A percentile compares a stretch with the other conserved stretches of the same genome.
Evolutionary conservation across 2,888 invertebrate species (phyloP).

Genomic region (Cephus pulcher): DNA sequence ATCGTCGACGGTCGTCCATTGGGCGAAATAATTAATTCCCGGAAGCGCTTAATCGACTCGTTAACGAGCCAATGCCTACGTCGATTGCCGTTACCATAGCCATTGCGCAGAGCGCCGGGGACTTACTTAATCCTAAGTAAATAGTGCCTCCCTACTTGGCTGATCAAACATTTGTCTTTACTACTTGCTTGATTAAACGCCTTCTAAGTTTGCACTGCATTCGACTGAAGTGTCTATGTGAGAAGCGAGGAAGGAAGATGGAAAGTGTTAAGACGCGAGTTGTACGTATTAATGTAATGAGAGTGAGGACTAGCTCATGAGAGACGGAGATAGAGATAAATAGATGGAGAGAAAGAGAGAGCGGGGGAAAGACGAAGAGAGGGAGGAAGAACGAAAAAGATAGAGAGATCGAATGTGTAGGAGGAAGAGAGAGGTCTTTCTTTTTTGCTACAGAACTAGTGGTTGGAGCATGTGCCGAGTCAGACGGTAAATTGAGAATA

Average conservation of each 20-base stretch:
- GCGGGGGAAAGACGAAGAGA: conserved; percentile 5
- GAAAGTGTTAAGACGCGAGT: too few species aligned
- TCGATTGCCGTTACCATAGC: conserved; percentile 19
- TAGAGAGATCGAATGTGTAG: conserved; percentile 3
- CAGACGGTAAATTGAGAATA: conserved; percentile 32
- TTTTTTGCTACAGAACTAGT: conserved; percentile 4
- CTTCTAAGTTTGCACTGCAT: conserved; percentile 45
- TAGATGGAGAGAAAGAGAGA: conserved; percentile 10
- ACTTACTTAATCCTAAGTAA: conserved; percentile 56
- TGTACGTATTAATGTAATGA: too few species aligned
- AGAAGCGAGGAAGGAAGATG: too few species aligned
- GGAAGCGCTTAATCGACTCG: conserved; percentile 27
- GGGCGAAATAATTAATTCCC: too few species aligned
- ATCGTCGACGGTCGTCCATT: too few species aligned
- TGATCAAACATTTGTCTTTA: conserved; percentile 65
- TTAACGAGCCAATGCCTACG: conserved; percentile 18
- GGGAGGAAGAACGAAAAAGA: conserved; percentile 14
- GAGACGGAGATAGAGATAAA: neutral
- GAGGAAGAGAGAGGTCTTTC: neutral
- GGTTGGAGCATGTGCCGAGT: conserved; percentile 24
- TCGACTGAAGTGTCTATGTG: conserved; percentile 21
- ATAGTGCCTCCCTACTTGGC: conserved; percentile 47
- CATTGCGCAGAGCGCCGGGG: conserved; percentile 10
- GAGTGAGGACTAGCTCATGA: too few species aligned
- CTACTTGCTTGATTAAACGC: conserved; percentile 62